Evolutionary conservation across 2,888 invertebrate genomes (phyloP).

Genomic region (Cosmia pyralina): DNA sequence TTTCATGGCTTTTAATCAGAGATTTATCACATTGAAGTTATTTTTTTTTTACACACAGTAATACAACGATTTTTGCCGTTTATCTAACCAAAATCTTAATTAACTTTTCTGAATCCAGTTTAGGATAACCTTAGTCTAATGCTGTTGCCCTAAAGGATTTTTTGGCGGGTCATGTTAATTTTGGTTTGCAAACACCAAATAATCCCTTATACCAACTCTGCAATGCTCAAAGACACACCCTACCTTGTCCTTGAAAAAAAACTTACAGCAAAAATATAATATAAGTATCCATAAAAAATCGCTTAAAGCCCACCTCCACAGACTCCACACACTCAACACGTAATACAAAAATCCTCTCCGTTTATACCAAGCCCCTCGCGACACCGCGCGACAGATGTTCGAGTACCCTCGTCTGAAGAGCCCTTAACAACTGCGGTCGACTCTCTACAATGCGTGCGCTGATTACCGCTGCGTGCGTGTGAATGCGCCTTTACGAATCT

Average conservation of each 20-base stretch:
- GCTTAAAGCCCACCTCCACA: slow-evolving; percentile 50
- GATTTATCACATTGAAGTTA: neutral
- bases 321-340: slow-evolving; percentile 48
- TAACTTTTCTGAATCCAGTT: too few relatives aligned
- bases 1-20: neutral
- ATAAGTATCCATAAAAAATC: slow-evolving; percentile 41
- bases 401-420: slow-evolving; percentile 77
- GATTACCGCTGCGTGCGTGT: slow-evolving; percentile 68
- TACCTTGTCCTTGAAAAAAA: neutral
- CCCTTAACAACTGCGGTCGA: slow-evolving; percentile 75
- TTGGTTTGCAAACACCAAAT: neutral
- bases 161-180: too few relatives aligned
- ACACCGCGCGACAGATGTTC: slow-evolving; percentile 81
- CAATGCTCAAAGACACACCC: neutral
- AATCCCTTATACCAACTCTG: neutral
- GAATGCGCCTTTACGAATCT: slow-evolving; percentile 68
- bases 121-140: neutral
- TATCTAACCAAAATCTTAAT: neutral
- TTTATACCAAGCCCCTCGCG: slow-evolving; percentile 66
- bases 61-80: neutral
- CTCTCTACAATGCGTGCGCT: slow-evolving; percentile 71
- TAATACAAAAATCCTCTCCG: slow-evolving; percentile 67
- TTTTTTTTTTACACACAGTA: neutral
- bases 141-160: neutral
- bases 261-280: neutral